These are phyloP conservation scores for Pherbina coryleti DNA, from an alignment of 2,888 invertebrate species.

Conservation along the genomic window DNA sequence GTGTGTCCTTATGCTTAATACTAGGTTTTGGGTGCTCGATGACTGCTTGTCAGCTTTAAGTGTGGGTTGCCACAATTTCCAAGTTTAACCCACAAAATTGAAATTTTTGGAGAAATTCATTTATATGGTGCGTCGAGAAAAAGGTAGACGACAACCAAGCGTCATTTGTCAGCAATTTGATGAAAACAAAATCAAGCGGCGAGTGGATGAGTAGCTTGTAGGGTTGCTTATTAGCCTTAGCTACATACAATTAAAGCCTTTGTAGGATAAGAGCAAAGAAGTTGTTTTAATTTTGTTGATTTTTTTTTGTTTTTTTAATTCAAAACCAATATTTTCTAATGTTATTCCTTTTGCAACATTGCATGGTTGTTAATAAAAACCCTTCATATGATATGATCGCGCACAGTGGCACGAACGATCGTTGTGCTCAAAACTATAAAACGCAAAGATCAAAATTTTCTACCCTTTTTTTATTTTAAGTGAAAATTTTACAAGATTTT, in stretches of 20 bases:
- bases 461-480: too few species aligned
- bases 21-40: neutral
- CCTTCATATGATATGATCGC: too few species aligned
- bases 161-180: neutral
- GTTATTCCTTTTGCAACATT: too few species aligned
- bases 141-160: neutral
- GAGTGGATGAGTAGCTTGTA: neutral
- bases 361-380: too few species aligned
- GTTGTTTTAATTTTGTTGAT: too few species aligned
- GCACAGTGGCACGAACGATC: too few species aligned
- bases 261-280: too few species aligned
- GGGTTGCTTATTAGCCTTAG: neutral
- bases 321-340: too few species aligned
- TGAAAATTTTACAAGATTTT: too few species aligned
- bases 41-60: conserved; percentile 19
- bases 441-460: too few species aligned
- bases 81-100: conserved; percentile 41
- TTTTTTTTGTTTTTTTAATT: too few species aligned
- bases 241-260: neutral
- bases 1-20: neutral
- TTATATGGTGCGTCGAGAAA: neutral
- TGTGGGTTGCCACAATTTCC: conserved; percentile 26
- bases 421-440: too few species aligned
- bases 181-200: neutral
- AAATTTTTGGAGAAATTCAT: conserved; percentile 29